Base-by-base conservation (phyloP, 2,113 vertebrate species). In the Anser brachyrhynchus region DNA sequence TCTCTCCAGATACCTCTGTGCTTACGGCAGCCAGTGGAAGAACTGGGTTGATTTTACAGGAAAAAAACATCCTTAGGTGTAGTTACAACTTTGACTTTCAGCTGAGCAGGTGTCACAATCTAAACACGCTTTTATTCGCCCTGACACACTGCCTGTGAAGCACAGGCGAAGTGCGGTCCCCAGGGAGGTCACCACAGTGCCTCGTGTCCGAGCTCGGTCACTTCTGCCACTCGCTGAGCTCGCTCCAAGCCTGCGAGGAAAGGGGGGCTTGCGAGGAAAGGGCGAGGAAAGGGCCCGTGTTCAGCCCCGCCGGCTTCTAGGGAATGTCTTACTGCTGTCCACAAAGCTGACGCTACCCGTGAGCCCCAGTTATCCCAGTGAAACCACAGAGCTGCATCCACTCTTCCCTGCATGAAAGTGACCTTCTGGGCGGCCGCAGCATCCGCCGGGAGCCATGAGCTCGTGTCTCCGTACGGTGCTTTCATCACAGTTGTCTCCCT, bases 81-180 rank as follows among this genome's bases (percentile, higher is more conserved):
- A 71, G 9, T 4, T 66, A 13, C 23, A 17, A 3, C 2, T 0
- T 0, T 18, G 43, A 11, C 6, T 19, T 55, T 51, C 66, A 21
- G 33, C 39, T 5, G 7, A 72, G 61, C 1, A 0, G 65, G 23
- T 8, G 2, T n/a, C 22, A 6, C 78, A 10, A 21, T 18, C 55
- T 29, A 18, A 61, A 15, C 25, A 65, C n/a, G 51, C 61, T 18
- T 7, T 66, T 12, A 1, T 35, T 44, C 44, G 39, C n/a, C 6
- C 0, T 9, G 37, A 33, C 4, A 2, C 3, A 0, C 23, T 9
- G 80, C 10, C 2, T 4, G 3, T 0, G 0, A 7, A 18, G 58
- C 58, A 12, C 11, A 19, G 55, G 49, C 49, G 21, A 51, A 23
- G 10, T 22, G 21, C 49, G 8, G 22, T 49, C 46, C 46, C 46